Conservation (phyloP, 1,140 invertebrate species). For the Panagrolaimus sp. region DNA sequence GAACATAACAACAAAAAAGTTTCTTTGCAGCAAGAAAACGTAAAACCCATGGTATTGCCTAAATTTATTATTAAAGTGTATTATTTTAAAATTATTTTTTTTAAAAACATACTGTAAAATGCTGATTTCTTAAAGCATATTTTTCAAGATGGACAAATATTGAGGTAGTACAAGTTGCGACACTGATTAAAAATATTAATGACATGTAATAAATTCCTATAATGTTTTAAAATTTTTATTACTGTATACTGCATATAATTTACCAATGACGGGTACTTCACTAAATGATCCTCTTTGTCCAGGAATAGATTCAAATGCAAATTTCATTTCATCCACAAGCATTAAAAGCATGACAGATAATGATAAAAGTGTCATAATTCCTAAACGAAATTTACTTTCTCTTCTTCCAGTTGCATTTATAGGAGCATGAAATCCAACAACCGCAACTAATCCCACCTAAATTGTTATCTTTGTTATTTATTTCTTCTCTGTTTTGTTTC, state of each 20-base stretch:
- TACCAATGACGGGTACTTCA: constrained; percentile 54
- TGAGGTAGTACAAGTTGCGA: constrained; percentile 56
- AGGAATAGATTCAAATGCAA: constrained; percentile 55
- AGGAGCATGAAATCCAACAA: constrained; percentile 56
- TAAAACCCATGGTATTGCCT: constrained; percentile 48
- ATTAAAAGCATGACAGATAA: constrained; percentile 57
- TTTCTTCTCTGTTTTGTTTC: too few relatives aligned
- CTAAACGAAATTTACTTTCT: constrained; percentile 55
- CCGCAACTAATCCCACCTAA: constrained; percentile 50
- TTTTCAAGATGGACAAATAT: constrained; percentile 56
- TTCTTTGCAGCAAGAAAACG: constrained; percentile 54
- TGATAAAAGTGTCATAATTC: constrained; percentile 39
- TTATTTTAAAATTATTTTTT: not conserved
- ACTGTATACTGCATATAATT: not conserved
- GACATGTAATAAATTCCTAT: constrained; percentile 58
- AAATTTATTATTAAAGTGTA: constrained; percentile 30
- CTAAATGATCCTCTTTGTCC: constrained; percentile 54
- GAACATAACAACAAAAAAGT: constrained; percentile 55
- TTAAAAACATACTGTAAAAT: constrained; percentile 34
- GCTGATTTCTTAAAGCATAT: constrained; percentile 50
- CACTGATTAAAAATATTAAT: constrained; percentile 50
- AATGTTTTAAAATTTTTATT: constrained; percentile 2
- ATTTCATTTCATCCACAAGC: constrained; percentile 58
- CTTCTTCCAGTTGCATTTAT: constrained; percentile 56
- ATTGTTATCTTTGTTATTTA: too few relatives aligned